Evolutionary conservation across 2,888 invertebrate species (phyloP), one percentile per base, ranked within the genome.

Genomic region (Mallateleia sp.): DNA sequence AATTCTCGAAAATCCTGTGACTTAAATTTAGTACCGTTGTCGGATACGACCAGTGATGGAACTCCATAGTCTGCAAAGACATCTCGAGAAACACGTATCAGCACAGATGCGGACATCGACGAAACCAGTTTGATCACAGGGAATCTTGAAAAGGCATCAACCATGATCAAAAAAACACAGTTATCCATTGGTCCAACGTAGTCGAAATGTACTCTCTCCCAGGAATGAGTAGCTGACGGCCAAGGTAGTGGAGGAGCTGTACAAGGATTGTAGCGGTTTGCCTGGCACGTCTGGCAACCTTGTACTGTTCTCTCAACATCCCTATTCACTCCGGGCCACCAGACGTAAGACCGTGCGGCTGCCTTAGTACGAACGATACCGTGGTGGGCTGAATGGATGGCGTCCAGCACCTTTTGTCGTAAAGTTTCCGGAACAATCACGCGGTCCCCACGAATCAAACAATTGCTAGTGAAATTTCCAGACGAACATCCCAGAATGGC

Each of bases 311-410:
- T 8, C 8, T 28, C 28, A 28, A 28, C 28, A 28, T 28, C 4
- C 8, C 8, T 28, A 28, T 28, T 28, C 8, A 28, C 4, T 28
- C 8, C 28, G 8, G 85, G 85, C 90, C 90, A 91, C 77, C 88
- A 88, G 5, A 89, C 80, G 47, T 89, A 89, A 2, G 85, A 75
- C 28, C 91, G 60, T n/a, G 91, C 90, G 4, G 90, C 24, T 25
- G 78, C 56, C 60, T 92, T 91, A 81, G 90, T 92, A 71, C 87
- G 88, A 0, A 87, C 86, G n/a, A 32, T 28, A 7, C 28, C 32
- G 24, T 58, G 58, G 25, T 50, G 50, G 5, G 50, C n/a, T 50
- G 11, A 14, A 9, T 50, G 50, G 9, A 50, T 20, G 5, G 50
- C n/a, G 7, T 34, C 11, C 0, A 58, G 58, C 25, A 58, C 18